Conservation (phyloP, 2,797 vertebrate species). For the Etheostoma nigrum region DNA sequence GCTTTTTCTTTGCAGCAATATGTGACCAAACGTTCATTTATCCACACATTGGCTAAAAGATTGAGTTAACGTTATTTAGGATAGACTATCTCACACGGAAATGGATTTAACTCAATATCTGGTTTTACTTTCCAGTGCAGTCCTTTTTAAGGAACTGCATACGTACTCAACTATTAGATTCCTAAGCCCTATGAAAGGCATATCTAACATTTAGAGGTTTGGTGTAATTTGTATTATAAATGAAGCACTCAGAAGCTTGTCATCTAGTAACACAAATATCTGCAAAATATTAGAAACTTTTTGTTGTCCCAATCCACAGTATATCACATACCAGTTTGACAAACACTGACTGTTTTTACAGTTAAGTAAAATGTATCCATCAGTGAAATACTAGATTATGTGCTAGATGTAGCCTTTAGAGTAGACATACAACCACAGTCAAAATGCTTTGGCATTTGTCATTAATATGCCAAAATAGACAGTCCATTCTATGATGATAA, state of each 20-base stretch:
- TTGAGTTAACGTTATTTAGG: neutral
- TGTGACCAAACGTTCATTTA: neutral
- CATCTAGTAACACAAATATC: neutral
- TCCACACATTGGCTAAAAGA: neutral
- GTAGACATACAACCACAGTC: neutral
- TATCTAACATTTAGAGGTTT: neutral
- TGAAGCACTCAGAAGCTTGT: neutral
- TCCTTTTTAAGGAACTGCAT: neutral
- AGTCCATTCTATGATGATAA: neutral
- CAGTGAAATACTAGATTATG: neutral
- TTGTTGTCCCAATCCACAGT: neutral
- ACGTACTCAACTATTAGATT: neutral
- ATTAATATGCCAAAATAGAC: neutral
- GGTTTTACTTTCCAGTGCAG: neutral
- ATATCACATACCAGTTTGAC: neutral
- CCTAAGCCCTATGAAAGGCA: rapidly evolving
- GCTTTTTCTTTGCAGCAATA: neutral
- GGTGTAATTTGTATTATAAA: neutral
- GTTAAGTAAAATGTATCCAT: neutral
- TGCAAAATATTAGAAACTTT: neutral
- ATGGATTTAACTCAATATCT: neutral
- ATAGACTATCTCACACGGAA: neutral
- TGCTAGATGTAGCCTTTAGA: neutral
- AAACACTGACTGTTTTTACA: neutral
- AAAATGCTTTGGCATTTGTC: neutral